Evolutionary conservation across 2,888 invertebrate species (phyloP), one percentile per base, ranked within the genome.

Genomic region (Ecliptopera silaceata): DNA sequence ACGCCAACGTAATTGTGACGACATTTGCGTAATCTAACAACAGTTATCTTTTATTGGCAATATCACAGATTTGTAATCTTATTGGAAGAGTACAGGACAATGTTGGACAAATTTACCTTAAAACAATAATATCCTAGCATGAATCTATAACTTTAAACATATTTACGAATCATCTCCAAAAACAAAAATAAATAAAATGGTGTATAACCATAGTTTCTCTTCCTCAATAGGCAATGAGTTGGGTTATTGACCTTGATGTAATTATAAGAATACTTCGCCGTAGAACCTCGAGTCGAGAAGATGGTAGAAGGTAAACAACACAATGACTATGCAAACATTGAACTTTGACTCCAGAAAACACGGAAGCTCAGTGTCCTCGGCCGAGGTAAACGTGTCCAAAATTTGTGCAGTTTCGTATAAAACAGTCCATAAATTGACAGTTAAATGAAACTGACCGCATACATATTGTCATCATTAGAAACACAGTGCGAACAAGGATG

Each of bases 1-100:
- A 65, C 62, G 64, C 58, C 66, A 63, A 68, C 76, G 73, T 74
- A 71, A 75, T 70, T 61, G 61, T 76, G 72, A 75, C 74, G 77
- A 64, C 65, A 61, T 70, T 75, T 70, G 71, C 74, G 75, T 76
- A 76, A 74, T 66, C 62, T 63, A 58, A n/a, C 18, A 4, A 61
- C 62, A 54, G 59, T 67, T 65, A 39, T 56, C 46, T 4, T 32
- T 55, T 54, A 57, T 49, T 56, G 49, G 38, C 39, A 53, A 47
- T 44, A 50, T 47, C 15, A 38, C 49, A 18, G 36, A 36, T 36
- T 36, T 15, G 36, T 36, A 42, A 51, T 50, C 32, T 46, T 36
- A 45, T 56, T 56, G 41, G 41, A 36, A 13, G 1, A 15, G 15
- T 8, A 15, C 15, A 36, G 36, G 10, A 1, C 15, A 36, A 15